These are phyloP conservation scores for Diloba caeruleocephala DNA, from an alignment of 2,888 invertebrate species.

Conservation along the genomic window DNA sequence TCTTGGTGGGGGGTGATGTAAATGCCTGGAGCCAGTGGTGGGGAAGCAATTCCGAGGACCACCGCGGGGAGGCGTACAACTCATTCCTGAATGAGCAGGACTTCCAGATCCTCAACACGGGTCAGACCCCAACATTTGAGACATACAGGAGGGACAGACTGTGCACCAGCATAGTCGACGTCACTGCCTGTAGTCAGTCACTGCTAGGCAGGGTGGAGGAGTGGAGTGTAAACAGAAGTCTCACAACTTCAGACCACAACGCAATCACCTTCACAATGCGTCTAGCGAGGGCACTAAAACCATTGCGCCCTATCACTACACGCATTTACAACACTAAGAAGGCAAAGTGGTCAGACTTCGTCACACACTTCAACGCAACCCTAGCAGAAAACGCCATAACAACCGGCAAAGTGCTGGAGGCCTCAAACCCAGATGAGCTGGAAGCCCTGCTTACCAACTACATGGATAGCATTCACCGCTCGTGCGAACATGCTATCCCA, in stretches of 20 bases:
- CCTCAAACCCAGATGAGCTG: not conserved
- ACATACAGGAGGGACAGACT: slow-evolving; percentile 2
- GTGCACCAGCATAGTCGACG: slow-evolving; percentile 12
- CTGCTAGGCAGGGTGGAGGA: slow-evolving; percentile 11
- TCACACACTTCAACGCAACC: not conserved
- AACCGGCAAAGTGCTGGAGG: not conserved
- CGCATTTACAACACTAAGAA: slow-evolving; percentile 19
- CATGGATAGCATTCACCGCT: not conserved
- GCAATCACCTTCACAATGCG: slow-evolving; percentile 14
- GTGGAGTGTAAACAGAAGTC: slow-evolving; percentile 4
- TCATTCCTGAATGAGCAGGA: slow-evolving; percentile 35
- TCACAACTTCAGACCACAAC: slow-evolving; percentile 15
- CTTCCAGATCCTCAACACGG: slow-evolving; percentile 39
- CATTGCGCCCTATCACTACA: slow-evolving; percentile 3
- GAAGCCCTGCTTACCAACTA: not conserved
- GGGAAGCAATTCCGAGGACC: slow-evolving; percentile 28
- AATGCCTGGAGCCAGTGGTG: slow-evolving; percentile 32
- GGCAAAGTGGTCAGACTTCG: slow-evolving; percentile 11
- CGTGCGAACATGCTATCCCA: slow-evolving; percentile 1
- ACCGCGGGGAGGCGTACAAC: slow-evolving; percentile 30
- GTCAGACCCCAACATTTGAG: slow-evolving; percentile 14
- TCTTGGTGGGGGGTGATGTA: slow-evolving; percentile 10
- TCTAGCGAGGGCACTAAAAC: not conserved
- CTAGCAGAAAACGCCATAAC: slow-evolving; percentile 5
- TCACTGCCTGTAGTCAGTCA: slow-evolving; percentile 6